Evolutionary conservation across 2,113 vertebrate genomes (phyloP), one percentile per base, ranked within the genome.

Genomic region (Bettongia penicillata): DNA sequence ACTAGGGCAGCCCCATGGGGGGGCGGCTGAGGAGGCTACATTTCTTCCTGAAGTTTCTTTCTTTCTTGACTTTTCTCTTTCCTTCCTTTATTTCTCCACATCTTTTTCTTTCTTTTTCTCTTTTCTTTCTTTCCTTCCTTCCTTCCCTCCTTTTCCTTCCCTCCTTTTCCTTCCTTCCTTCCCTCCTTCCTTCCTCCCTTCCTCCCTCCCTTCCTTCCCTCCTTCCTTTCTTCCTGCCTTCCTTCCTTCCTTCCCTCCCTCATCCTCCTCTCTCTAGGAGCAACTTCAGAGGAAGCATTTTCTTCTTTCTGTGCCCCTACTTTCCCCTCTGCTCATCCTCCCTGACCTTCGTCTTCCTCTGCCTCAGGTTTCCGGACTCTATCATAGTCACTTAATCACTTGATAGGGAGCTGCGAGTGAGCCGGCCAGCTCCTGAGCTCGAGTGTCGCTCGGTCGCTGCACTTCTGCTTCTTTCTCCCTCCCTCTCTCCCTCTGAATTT

Each of bases 141-240:
- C 3, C 10, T 16, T 14, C 31, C 1, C n/a, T 1, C 4, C 31
- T 68, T n/a, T 3, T 5, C 16, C n/a, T 5, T 2, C 2, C 6
- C 3, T 10, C 6, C 3, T 14, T 19, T 68, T 1, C 2, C 6
- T 4, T 14, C 12, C 0, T 61, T 2, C 11, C 2, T 61, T 28
- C 10, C 9, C 28, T 57, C 6, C 24, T 55, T 25, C 3, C 7
- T 26, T 26, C 25, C 6, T 55, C 26, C 3, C 28, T 31, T 12
- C 8, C 28, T 61, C 4, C 11, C 11, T 61, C 37, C 2, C 57
- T 12, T 61, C 9, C 10, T 0, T 61, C 26, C 7, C 11, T 14
- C 12, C 11, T 68, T 31, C 28, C 10, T 61, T 61, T 10, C 2
- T 37, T 37, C 28, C 10, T 61, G 31, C 28, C 10, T 5, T 37